Evolutionary conservation across 1,140 invertebrate species (phyloP), one percentile per base, ranked within the genome.

Genomic region (Heliconius himera): DNA sequence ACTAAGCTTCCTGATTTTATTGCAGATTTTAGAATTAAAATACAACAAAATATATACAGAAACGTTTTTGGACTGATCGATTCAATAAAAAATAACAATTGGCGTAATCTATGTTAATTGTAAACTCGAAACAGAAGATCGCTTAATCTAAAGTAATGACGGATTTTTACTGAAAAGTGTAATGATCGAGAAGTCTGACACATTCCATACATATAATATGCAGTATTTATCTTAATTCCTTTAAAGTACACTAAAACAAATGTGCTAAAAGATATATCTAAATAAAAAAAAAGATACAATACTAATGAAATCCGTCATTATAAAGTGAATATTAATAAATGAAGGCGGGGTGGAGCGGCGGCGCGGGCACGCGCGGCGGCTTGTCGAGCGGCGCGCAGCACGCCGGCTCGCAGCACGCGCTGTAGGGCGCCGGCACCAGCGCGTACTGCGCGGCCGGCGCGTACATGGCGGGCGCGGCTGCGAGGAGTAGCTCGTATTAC

Each of bases 321-420:
- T 26, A 26, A 66, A 26, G 29, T 26, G 3, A 66, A 66, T 29
- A 72, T 80, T 87, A 94, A 83, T 94, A 94, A 70, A 94, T 94
- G 81, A 93, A 94, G 5, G 93, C 93, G 9, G 91, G 93, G 77
- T 94, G 93, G 0, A 93, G 86, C 1, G 89, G 92, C 0, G 91
- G 90, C n/a, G 88, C 91, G 2, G 91, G 89, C 0, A 89, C 80
- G 20, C 91, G 89, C 5, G 91, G 93, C 70, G 88, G 88, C 81
- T 94, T 93, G 85, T 94, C 93, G 0, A 94, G 82, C 2, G 91
- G 91, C 6, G 90, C 88, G 78, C 93, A 94, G 85, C 93, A 94
- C 0, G 90, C 70, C 0, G 93, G 89, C 82, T 94, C 93, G 79
- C 93, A 94, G 83, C 93, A 94, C 2, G 89, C 79, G 71, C 87